Conservation (phyloP, 2,113 vertebrate species). For the Pyrgilauda ruficollis region DNA sequence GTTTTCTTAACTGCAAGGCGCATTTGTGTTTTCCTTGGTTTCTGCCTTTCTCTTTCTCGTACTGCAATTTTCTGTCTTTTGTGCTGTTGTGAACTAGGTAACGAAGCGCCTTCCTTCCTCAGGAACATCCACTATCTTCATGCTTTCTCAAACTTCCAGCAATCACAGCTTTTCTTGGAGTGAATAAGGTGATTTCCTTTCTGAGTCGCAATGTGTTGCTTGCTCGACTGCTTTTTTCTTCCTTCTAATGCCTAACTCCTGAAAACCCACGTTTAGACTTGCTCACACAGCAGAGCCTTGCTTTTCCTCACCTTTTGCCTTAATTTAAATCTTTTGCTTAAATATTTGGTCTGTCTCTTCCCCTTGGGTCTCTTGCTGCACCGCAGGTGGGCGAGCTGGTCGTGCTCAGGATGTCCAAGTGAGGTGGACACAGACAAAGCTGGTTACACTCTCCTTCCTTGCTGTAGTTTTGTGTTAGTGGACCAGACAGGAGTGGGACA, state of each 20-base stretch:
- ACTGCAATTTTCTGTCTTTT: constrained; percentile 78
- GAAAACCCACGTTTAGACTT: neutral
- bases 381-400: neutral
- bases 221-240: constrained; percentile 44
- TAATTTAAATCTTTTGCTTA: neutral
- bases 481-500: neutral
- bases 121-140: constrained; percentile 98
- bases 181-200: constrained; percentile 96
- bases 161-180: constrained; percentile 99
- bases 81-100: constrained; percentile 86
- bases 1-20: constrained; percentile 54
- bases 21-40: constrained; percentile 67
- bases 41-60: constrained; percentile 67
- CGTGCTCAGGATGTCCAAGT: neutral
- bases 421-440: neutral
- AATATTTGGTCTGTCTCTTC: neutral
- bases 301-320: neutral
- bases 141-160: constrained; percentile 99
- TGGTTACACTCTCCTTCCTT: neutral
- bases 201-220: constrained; percentile 65
- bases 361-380: neutral
- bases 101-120: constrained; percentile 96
- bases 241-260: constrained; percentile 6
- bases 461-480: neutral
- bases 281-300: neutral